A percentile compares a stretch with the other conserved stretches of the same genome.
Conservation (phyloP, 1,140 invertebrate species). For the Tachypleus tridentatus region DNA sequence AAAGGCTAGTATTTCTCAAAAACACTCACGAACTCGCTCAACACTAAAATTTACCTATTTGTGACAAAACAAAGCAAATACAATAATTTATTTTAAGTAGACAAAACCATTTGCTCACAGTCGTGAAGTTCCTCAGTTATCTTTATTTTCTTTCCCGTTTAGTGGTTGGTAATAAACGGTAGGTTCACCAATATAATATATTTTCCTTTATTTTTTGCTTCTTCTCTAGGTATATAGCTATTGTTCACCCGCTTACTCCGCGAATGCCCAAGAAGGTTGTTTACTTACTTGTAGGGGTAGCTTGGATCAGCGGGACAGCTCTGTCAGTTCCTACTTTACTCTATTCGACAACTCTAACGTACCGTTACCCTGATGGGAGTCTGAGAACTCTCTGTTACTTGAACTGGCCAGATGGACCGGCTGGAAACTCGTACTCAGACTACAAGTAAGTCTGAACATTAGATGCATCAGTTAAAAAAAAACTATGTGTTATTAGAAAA, state of each 20-base stretch:
- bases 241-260: conserved; percentile 73
- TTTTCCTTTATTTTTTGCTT: not conserved
- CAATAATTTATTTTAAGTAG: too few species aligned
- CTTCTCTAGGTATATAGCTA: conserved; percentile 70
- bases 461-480: too few species aligned
- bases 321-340: conserved; percentile 68
- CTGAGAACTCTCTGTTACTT: conserved; percentile 46
- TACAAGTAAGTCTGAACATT: conserved; percentile 43
- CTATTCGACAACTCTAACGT: conserved; percentile 60
- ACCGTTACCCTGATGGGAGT: conserved; percentile 44
- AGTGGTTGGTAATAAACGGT: too few species aligned
- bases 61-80: too few species aligned
- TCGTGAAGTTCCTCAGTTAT: too few species aligned
- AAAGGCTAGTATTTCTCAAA: too few species aligned
- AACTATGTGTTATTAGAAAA: too few species aligned
- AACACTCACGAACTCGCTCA: too few species aligned
- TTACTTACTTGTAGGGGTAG: conserved; percentile 57
- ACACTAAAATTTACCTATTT: too few species aligned
- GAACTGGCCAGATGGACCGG: conserved; percentile 51
- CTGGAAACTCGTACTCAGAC: conserved; percentile 45
- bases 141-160: too few species aligned
- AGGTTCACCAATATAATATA: too few species aligned
- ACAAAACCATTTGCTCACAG: too few species aligned
- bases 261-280: conserved; percentile 58
- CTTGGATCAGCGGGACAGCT: conserved; percentile 62